Base-by-base conservation (phyloP, 2,888 invertebrate species). In the Malthinus flaveolus region DNA sequence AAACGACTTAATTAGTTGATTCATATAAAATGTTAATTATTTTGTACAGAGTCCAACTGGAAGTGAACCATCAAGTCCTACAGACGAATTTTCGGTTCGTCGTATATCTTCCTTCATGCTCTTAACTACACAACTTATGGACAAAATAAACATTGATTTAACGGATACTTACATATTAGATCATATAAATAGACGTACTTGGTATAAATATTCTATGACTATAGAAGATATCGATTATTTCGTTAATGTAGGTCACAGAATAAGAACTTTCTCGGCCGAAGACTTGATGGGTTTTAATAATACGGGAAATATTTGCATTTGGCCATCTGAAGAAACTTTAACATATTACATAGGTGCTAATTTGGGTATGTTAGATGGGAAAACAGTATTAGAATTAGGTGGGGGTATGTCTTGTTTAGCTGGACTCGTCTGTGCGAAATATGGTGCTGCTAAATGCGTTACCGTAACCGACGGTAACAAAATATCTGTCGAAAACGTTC, bases 361-460 rank as follows among this genome's bases (percentile, higher is more conserved):
- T 73, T 76, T 83, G 48, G 71, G 79, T n/a, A 75, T 84, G 36
- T 91, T 90, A 75, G 79, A 83, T n/a, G 82, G 83, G 61, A 87
- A 87, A 73, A 82, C 80, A 71, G 85, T 93, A 23, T 80, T 91
- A 68, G 93, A 93, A 75, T 79, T 93, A 39, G 93, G 93, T 1
- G 92, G 92, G 11, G 93, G 93, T 2, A 92, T 93, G 89, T 90
- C 91, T 12, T 91, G 91, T 67, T 79, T 93, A 32, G 90, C 91
- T 6, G 92, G 91, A 1, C 78, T 93, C 9, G 83, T 90, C 72
- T 81, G 85, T 48, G 87, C 89, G 55, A 87, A 88, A 70, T 87
- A 87, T 69, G 85, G 86, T 54, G 79, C 81, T 47, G 84, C 89
- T 0, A 80, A 81, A 64, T 79, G 81, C 15, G 87, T 92, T 3